Percentiles rank a stretch among this genome's conserved stretches.
phyloP scores from a whole-genome alignment of 2,797 vertebrate species.

The Capromys pilorides region DNA sequence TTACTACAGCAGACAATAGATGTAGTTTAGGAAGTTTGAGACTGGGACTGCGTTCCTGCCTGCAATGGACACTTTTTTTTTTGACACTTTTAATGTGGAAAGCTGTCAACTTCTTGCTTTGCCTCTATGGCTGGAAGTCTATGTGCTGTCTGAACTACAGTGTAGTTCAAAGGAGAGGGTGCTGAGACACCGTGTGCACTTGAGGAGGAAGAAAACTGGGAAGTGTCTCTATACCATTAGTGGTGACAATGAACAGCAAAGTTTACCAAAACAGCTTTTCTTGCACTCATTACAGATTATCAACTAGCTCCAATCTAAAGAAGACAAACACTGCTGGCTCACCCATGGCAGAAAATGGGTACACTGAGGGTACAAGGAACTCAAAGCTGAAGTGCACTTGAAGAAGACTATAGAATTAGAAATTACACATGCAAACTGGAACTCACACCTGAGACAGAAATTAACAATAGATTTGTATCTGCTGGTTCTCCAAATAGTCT shows the following conservation, averaged over 20 bases:
- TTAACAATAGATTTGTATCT: not conserved
- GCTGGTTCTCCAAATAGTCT: conserved; percentile 12
- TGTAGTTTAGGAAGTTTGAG: not conserved
- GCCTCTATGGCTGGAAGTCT: not conserved
- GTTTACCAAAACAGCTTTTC: conserved; percentile 7
- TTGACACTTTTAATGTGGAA: not conserved
- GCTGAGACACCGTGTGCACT: not conserved
- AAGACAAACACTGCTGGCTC: not conserved
- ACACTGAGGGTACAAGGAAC: not conserved
- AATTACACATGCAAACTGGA: not conserved
- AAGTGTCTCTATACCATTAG: not conserved
- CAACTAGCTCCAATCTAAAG: not conserved
- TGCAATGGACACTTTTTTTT: conserved; percentile 22
- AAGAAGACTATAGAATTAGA: not conserved
- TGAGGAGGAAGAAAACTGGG: not conserved
- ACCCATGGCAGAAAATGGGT: not conserved
- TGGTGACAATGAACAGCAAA: not conserved
- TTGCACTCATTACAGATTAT: conserved; percentile 18
- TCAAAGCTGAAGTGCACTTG: not conserved
- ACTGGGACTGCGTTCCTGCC: not conserved
- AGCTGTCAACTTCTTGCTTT: not conserved
- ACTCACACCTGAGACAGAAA: not conserved
- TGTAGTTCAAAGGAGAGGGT: not conserved
- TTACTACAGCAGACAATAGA: not conserved
- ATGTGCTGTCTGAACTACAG: not conserved